Conservation (phyloP, 2,888 invertebrate species). For the Leucozona laternaria region DNA sequence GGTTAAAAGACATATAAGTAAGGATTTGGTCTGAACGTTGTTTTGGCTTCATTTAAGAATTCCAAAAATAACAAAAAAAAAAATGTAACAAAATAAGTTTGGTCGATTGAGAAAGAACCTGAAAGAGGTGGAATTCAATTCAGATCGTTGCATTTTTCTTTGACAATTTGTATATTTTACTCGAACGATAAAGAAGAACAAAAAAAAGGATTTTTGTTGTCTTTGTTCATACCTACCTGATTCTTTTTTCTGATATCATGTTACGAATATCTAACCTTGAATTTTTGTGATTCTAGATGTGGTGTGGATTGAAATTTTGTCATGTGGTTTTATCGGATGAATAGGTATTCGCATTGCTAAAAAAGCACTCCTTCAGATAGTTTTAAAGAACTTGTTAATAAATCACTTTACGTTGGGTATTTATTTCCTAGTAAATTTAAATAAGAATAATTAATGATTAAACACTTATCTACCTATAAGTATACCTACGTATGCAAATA, state of each 20-base stretch:
- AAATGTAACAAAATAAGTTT: conserved; percentile 17
- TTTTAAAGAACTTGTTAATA: too few species aligned
- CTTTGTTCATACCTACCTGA: neutral
- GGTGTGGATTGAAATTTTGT: too few species aligned
- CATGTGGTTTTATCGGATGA: too few species aligned
- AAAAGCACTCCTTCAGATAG: too few species aligned
- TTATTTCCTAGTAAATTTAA: too few species aligned
- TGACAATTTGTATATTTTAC: neutral
- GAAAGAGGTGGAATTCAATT: neutral
- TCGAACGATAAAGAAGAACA: neutral
- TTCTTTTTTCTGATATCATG: conserved; percentile 6
- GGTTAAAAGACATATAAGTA: neutral
- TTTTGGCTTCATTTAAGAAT: conserved; percentile 1
- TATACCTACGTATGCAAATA: too few species aligned
- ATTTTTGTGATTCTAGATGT: neutral
- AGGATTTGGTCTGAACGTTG: conserved; percentile 4
- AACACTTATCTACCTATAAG: too few species aligned
- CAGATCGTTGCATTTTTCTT: conserved; percentile 4
- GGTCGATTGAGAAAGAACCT: conserved; percentile 30
- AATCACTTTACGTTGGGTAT: too few species aligned
- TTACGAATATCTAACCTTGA: conserved; percentile 24
- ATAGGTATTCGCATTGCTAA: too few species aligned
- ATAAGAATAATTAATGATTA: too few species aligned
- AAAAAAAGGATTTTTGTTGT: neutral
- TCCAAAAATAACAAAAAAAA: neutral